These are phyloP conservation scores for Mesaphorura yosii DNA, from an alignment of 1,140 invertebrate species.

Conservation along the genomic window DNA sequence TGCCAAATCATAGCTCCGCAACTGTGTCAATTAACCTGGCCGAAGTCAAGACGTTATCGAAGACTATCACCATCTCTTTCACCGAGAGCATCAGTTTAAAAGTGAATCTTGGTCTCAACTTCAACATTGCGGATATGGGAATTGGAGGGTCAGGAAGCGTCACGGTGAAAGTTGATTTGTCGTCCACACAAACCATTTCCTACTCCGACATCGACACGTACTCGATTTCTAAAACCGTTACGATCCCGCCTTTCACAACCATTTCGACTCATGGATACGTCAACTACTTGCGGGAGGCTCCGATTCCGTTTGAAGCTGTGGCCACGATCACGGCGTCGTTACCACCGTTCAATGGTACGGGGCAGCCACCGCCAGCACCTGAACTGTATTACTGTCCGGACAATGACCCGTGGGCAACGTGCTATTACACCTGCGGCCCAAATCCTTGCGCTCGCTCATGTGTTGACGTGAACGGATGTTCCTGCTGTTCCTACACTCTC, in stretches of 20 bases:
- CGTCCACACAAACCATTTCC: constrained; percentile 1
- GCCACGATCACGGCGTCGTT: neutral
- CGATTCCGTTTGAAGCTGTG: neutral
- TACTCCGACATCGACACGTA: neutral
- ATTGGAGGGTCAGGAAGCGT: neutral
- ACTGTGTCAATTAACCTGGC: neutral
- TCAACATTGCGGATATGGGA: constrained; percentile 2
- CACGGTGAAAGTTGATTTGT: neutral
- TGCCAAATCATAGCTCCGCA: neutral
- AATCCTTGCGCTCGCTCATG: neutral
- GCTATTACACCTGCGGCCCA: constrained; percentile 1
- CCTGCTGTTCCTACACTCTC: neutral
- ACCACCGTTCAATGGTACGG: neutral
- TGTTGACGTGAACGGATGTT: neutral
- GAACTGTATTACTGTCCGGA: neutral
- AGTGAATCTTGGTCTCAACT: neutral
- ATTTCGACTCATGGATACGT: constrained; percentile 4
- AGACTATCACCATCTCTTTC: neutral
- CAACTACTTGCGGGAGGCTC: neutral
- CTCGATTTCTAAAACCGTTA: neutral
- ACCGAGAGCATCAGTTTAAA: neutral
- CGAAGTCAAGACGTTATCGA: neutral
- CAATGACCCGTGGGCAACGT: neutral
- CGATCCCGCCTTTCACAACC: constrained; percentile 6
- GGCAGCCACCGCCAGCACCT: too few relatives aligned